Evolutionary conservation across 2,888 invertebrate genomes (phyloP).

Genomic region (Plebejus argus): DNA sequence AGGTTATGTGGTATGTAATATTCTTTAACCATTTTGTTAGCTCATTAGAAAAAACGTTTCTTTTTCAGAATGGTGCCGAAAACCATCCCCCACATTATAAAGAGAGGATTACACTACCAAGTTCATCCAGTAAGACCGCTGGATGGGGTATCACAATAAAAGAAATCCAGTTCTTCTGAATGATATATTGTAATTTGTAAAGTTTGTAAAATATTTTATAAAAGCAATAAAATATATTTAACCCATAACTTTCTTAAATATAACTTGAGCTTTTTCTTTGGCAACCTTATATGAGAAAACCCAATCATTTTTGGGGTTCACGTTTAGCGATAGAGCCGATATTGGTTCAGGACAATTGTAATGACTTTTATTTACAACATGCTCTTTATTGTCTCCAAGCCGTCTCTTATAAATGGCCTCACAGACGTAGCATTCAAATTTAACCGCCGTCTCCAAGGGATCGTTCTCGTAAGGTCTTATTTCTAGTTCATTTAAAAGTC

Average conservation of each 20-base stretch:
- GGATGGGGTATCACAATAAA: slow-evolving; percentile 63
- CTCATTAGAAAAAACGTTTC: not conserved
- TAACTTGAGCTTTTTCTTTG: slow-evolving; percentile 50
- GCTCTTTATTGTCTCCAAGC: slow-evolving; percentile 34
- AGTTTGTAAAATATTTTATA: slow-evolving; percentile 40
- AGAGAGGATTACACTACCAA: slow-evolving; percentile 84
- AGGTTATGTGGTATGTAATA: not conserved
- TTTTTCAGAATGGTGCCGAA: slow-evolving; percentile 93
- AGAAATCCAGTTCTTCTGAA: slow-evolving; percentile 33
- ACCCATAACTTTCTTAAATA: slow-evolving; percentile 51
- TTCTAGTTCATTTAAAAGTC: slow-evolving; percentile 12
- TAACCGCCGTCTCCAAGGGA: slow-evolving; percentile 15
- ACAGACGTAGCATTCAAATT: slow-evolving; percentile 30
- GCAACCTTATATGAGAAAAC: slow-evolving; percentile 60
- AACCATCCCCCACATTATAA: slow-evolving; percentile 91
- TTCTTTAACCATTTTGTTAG: not conserved
- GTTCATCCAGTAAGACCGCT: slow-evolving; percentile 63
- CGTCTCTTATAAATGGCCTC: slow-evolving; percentile 26
- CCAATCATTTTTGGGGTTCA: slow-evolving; percentile 65
- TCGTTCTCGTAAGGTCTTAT: not conserved
- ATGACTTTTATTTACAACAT: slow-evolving; percentile 64
- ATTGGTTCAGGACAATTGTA: slow-evolving; percentile 78
- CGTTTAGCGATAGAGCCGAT: slow-evolving; percentile 61
- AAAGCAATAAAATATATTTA: slow-evolving; percentile 40
- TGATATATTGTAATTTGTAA: slow-evolving; percentile 41